Percentiles rank a stretch among this genome's conserved stretches.
These are phyloP conservation scores for Tenthredo amoena DNA, from an alignment of 2,888 invertebrate species.

Conservation along the genomic window DNA sequence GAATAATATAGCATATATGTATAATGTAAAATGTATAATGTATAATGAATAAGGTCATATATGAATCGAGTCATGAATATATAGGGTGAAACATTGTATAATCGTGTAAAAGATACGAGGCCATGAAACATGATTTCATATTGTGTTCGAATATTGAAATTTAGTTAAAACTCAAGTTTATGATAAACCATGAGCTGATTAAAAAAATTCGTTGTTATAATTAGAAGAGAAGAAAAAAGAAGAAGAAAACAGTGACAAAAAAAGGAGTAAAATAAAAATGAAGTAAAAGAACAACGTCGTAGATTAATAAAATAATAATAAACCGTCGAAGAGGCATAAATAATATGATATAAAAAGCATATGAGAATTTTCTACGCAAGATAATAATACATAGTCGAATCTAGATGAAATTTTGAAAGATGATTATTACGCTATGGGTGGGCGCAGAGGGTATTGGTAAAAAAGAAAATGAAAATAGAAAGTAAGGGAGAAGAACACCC, in stretches of 20 bases:
- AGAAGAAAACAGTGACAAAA: neutral
- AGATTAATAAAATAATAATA: neutral
- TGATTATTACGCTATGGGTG: neutral
- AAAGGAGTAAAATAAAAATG: neutral
- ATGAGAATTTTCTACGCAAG: neutral
- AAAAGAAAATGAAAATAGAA: neutral
- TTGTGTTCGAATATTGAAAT: constrained; percentile 45
- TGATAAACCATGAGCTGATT: neutral
- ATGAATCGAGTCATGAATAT: neutral
- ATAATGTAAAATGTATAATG: neutral
- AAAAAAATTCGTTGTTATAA: neutral
- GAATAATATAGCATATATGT: neutral
- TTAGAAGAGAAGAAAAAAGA: neutral
- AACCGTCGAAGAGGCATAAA: neutral
- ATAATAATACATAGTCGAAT: neutral
- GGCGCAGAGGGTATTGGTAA: neutral
- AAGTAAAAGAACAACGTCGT: neutral
- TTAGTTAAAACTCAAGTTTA: neutral
- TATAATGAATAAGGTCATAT: neutral
- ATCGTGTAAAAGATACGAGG: constrained; percentile 1
- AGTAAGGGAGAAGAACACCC: neutral
- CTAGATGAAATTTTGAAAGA: neutral
- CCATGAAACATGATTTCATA: constrained; percentile 50
- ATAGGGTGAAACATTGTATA: neutral
- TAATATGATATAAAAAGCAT: neutral